Conservation (phyloP, 37 sponge, comb jelly and placozoan genomes). For the Spongilla lacustris region DNA sequence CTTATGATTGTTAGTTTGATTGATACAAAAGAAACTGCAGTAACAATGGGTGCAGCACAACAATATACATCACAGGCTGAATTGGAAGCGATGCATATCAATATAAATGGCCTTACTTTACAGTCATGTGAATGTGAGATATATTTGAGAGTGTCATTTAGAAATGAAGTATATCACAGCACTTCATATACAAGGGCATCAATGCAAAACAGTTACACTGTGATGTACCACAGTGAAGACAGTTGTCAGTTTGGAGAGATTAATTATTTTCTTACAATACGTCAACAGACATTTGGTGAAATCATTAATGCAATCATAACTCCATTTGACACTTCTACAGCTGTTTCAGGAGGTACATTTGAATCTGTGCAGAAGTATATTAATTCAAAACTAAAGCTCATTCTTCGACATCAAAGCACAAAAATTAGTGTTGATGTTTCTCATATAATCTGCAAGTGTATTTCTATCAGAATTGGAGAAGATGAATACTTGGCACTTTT, state of each 20-base stretch:
- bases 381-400: slow-evolving; percentile 1
- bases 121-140: neutral
- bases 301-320: neutral
- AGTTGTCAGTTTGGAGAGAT: slow-evolving; percentile 1
- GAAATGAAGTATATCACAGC: neutral
- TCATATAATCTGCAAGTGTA: neutral
- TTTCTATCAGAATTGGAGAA: neutral
- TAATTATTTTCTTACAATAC: neutral
- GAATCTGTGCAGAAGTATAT: slow-evolving; percentile 1
- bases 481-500: slow-evolving; percentile 1
- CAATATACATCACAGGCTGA: slow-evolving; percentile 1
- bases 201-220: slow-evolving; percentile 1
- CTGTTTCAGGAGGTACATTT: neutral
- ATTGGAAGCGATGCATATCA: neutral
- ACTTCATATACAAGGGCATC: neutral
- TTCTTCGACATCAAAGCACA: neutral
- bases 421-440: neutral
- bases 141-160: neutral
- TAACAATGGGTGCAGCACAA: neutral
- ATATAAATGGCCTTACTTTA: neutral
- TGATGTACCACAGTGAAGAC: neutral
- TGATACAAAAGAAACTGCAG: neutral
- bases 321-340: neutral
- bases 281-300: neutral
- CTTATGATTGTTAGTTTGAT: neutral